A percentile compares a stretch with the other conserved stretches of the same genome.
Conservation (phyloP, 2,113 vertebrate species). For the Uropsilus gracilis region DNA sequence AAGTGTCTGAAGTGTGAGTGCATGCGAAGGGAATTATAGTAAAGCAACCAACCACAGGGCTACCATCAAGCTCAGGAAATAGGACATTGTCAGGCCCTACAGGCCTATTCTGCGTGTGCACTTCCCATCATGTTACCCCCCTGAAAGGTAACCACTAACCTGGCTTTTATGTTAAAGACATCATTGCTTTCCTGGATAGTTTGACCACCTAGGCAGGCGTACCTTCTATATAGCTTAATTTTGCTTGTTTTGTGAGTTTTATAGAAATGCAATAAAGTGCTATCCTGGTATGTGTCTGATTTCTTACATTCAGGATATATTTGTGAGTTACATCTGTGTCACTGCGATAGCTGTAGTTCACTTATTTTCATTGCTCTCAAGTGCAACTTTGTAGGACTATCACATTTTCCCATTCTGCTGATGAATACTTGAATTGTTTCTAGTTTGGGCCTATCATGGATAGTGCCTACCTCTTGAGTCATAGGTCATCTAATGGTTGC, state of each 20-base stretch:
- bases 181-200: not conserved
- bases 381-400: not conserved
- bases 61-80: constrained; percentile 7
- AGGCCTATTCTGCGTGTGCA: not conserved
- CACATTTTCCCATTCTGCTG: not conserved
- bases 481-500: not conserved
- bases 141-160: constrained; percentile 12
- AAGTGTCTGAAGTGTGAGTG: not conserved
- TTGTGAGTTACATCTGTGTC: not conserved
- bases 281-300: not conserved
- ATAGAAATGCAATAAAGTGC: not conserved
- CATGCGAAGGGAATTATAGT: constrained; percentile 1
- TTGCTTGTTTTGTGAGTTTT: not conserved
- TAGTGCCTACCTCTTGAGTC: not conserved
- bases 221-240: constrained; percentile 24
- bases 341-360: not conserved
- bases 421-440: constrained; percentile 5
- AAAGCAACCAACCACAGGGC: not conserved
- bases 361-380: constrained; percentile 33
- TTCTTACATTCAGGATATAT: constrained; percentile 7
- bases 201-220: not conserved
- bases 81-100: not conserved
- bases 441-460: not conserved
- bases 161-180: not conserved
- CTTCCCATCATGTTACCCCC: not conserved